Conservation (phyloP, 2,113 vertebrate species). For the Eubucco bourcierii region DNA sequence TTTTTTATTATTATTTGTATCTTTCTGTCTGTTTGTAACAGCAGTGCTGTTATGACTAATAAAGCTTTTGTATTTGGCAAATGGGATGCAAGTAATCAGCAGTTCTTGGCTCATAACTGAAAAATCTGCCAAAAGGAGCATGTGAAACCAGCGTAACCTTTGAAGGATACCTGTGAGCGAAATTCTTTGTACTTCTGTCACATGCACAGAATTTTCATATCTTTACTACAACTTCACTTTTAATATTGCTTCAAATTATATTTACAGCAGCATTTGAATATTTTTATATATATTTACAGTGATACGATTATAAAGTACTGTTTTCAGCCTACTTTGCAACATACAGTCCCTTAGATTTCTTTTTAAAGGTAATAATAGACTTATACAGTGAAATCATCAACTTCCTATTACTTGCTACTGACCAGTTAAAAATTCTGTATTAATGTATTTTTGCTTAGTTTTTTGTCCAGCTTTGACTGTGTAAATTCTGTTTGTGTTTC, state of each 20-base stretch:
- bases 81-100: slow-evolving; percentile 27
- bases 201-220: background rate
- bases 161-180: slow-evolving; percentile 36
- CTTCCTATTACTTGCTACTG: background rate
- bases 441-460: background rate
- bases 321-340: background rate
- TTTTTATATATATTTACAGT: background rate
- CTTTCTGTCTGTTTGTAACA: slow-evolving; percentile 31
- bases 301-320: background rate
- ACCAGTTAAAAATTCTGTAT: background rate
- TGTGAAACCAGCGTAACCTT: slow-evolving; percentile 5
- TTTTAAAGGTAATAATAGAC: background rate
- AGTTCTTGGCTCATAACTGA: slow-evolving; percentile 9
- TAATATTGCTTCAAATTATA: background rate
- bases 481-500: background rate
- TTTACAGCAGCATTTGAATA: background rate
- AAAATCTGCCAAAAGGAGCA: slow-evolving; percentile 15
- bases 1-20: slow-evolving; percentile 29
- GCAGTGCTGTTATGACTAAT: slow-evolving; percentile 37
- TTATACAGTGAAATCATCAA: background rate
- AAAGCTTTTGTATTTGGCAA: slow-evolving; percentile 62
- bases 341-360: background rate
- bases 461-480: background rate
- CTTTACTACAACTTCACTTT: background rate
- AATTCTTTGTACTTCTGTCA: slow-evolving; percentile 12